Evolutionary conservation across 2,797 vertebrate genomes (phyloP).

Genomic region (Pangasius larnaudii): DNA sequence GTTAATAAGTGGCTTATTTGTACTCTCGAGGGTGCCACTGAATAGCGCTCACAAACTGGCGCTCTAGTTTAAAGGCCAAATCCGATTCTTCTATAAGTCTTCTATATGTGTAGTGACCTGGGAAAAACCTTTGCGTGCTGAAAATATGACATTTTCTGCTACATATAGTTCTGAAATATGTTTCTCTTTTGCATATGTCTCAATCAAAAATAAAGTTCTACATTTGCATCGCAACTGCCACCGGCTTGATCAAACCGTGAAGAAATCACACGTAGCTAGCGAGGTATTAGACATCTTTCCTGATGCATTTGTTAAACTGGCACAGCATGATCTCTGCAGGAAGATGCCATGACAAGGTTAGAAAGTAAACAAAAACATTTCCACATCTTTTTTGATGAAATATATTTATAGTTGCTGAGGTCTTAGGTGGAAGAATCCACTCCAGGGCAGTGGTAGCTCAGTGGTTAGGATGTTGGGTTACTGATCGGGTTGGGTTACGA

Average conservation of each 20-base stretch:
- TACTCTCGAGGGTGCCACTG: conserved; percentile 75
- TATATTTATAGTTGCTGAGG: no score
- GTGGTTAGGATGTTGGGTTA: no score
- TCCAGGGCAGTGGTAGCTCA: no score
- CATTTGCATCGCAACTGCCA: not conserved
- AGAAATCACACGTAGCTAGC: not conserved
- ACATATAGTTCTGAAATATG: not conserved
- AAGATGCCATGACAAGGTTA: not conserved
- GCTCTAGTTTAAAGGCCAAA: conserved; percentile 67
- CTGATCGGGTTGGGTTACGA: no score
- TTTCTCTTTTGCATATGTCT: not conserved
- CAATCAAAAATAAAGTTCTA: not conserved
- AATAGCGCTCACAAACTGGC: conserved; percentile 75
- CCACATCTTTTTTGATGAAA: not conserved
- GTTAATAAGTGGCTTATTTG: conserved; percentile 74
- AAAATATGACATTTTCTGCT: not conserved
- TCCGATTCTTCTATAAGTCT: conserved; percentile 27
- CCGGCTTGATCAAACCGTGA: not conserved
- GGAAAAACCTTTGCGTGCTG: not conserved
- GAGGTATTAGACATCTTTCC: not conserved
- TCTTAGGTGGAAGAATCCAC: no score
- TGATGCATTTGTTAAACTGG: not conserved
- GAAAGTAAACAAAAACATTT: not conserved
- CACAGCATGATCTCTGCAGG: not conserved
- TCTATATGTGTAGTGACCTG: not conserved